Evolutionary conservation across 1,140 invertebrate genomes (phyloP).

Genomic region (Arion vulgaris): DNA sequence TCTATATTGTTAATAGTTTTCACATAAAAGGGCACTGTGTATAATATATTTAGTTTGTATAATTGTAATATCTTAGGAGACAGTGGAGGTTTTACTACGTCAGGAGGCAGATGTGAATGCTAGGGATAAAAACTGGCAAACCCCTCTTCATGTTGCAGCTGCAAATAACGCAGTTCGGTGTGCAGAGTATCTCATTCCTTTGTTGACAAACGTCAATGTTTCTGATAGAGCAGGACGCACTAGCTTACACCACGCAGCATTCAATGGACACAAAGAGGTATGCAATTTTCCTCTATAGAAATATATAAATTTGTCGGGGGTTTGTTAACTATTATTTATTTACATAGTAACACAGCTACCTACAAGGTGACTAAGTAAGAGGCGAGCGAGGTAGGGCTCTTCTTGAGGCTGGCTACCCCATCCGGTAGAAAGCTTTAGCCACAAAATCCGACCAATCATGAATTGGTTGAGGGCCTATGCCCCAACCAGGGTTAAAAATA

Average conservation of each 20-base stretch:
- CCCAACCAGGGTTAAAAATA: no score
- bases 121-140: conserved; percentile 79
- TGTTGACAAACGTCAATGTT: conserved; percentile 76
- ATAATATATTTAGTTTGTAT: no score
- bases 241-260: conserved; percentile 79
- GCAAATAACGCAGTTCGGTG: conserved; percentile 77
- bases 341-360: no score
- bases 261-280: conserved; percentile 77
- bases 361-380: no score
- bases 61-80: conserved; percentile 68
- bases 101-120: conserved; percentile 78
- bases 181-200: conserved; percentile 74
- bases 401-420: no score
- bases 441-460: no score
- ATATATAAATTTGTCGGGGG: neutral
- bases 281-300: neutral
- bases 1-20: no score
- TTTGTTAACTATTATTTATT: neutral
- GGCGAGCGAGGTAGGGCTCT: no score
- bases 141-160: conserved; percentile 79
- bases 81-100: conserved; percentile 76
- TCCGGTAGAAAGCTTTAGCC: no score
- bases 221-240: conserved; percentile 78
- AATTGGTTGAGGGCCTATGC: no score
- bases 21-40: no score